Percentiles rank a stretch among this genome's conserved stretches.
Evolutionary conservation across 1,140 invertebrate species (phyloP).

Genomic region (Zaprionus gabonicus): DNA sequence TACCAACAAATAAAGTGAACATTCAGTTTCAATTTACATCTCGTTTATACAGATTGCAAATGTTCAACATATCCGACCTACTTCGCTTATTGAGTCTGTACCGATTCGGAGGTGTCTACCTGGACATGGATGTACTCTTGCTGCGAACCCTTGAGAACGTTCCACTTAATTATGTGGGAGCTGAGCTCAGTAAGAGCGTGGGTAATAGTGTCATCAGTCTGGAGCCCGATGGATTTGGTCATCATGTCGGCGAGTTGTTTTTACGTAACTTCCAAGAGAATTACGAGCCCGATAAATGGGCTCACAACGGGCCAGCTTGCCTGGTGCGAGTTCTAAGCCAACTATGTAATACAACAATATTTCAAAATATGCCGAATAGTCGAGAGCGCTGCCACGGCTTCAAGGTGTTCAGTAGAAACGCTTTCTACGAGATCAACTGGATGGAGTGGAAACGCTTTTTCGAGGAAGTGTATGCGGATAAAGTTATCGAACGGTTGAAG

Average conservation of each 20-base stretch:
- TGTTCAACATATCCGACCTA: constrained; percentile 86
- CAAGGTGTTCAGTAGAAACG: not conserved
- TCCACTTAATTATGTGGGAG: constrained; percentile 87
- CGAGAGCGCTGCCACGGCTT: constrained; percentile 4
- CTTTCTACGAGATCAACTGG: constrained; percentile 10
- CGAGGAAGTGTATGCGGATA: not conserved
- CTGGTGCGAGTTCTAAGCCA: not conserved
- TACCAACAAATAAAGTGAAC: not conserved
- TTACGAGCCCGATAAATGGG: not conserved
- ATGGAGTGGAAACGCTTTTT: not conserved
- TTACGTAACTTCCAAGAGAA: constrained; percentile 62
- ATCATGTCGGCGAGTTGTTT: constrained; percentile 86
- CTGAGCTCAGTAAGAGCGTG: constrained; percentile 86
- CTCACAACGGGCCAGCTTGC: constrained; percentile 4
- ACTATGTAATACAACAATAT: not conserved
- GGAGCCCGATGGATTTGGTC: constrained; percentile 55
- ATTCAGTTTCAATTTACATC: no score
- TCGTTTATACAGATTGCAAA: constrained; percentile 7
- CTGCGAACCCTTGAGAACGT: constrained; percentile 87
- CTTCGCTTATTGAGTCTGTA: constrained; percentile 89
- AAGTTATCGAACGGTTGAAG: not conserved
- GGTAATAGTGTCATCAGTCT: constrained; percentile 89
- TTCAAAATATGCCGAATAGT: not conserved
- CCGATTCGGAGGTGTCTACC: constrained; percentile 91
- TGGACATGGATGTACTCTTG: constrained; percentile 91